A percentile compares a stretch with the other conserved stretches of the same genome.
Conservation (phyloP, 2,113 vertebrate species). For the Eonycteris spelaea region DNA sequence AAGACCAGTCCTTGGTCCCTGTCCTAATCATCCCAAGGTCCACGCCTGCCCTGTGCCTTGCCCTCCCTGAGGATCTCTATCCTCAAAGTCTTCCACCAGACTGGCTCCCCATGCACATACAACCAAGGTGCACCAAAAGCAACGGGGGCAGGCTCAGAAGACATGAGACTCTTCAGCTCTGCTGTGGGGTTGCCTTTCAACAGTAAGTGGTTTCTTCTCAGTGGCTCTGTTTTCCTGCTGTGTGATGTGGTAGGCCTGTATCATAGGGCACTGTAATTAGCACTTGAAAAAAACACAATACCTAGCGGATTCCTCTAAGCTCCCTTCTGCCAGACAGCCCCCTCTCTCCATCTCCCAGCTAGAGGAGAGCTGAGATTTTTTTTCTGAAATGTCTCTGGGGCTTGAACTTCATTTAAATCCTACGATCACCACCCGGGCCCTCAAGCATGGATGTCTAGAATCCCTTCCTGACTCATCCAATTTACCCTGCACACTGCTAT, state of each 20-base stretch:
- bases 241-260: background rate
- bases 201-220: background rate
- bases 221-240: background rate
- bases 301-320: background rate
- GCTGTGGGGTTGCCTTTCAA: background rate
- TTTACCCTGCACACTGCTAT: fast-evolving
- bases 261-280: background rate
- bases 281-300: background rate
- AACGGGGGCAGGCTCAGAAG: background rate
- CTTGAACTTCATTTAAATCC: background rate
- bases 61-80: background rate
- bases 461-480: background rate
- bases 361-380: background rate
- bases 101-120: background rate
- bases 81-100: background rate
- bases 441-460: background rate
- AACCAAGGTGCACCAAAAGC: background rate
- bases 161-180: background rate
- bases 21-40: background rate
- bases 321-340: background rate
- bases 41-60: background rate
- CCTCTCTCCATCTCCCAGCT: background rate
- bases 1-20: background rate
- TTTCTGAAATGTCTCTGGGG: background rate
- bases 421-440: too few species aligned